These are phyloP conservation scores for Artibeus lituratus DNA, from an alignment of 2,797 vertebrate genomes.

Conservation along the genomic window DNA sequence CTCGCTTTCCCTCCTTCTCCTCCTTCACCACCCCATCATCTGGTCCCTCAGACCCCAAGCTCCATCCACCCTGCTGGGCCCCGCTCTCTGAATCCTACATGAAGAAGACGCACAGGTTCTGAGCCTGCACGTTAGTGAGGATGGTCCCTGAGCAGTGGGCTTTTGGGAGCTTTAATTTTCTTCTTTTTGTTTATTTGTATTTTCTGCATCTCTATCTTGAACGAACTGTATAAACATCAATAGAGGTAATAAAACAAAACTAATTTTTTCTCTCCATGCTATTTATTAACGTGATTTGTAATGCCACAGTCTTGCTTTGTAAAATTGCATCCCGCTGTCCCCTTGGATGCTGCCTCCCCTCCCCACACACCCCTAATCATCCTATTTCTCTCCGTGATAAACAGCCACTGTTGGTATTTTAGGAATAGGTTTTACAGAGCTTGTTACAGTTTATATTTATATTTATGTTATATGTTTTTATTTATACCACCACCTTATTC, in stretches of 20 bases:
- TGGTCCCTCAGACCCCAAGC: neutral
- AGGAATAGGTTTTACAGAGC: conserved; percentile 50
- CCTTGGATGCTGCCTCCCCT: neutral
- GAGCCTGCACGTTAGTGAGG: neutral
- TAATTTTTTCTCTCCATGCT: neutral
- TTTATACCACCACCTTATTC: conserved; percentile 42
- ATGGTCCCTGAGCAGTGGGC: neutral
- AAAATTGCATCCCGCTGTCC: neutral
- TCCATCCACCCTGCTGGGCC: neutral
- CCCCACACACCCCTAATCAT: neutral
- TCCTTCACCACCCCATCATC: neutral
- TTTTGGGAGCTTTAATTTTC: neutral
- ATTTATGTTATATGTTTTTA: conserved; percentile 56
- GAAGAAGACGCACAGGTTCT: neutral
- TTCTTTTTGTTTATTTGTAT: neutral
- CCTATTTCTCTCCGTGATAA: conserved; percentile 16
- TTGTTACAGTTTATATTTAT: conserved; percentile 52
- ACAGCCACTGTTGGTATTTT: conserved; percentile 36
- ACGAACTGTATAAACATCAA: neutral
- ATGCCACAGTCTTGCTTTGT: neutral
- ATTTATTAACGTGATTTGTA: conserved; percentile 17
- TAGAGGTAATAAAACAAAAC: conserved; percentile 10
- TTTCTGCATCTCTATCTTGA: conserved; percentile 17
- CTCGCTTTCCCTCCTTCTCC: neutral
- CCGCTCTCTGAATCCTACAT: neutral